Base-by-base conservation (phyloP, 2,113 vertebrate species). In the Sclerurus mexicanus region DNA sequence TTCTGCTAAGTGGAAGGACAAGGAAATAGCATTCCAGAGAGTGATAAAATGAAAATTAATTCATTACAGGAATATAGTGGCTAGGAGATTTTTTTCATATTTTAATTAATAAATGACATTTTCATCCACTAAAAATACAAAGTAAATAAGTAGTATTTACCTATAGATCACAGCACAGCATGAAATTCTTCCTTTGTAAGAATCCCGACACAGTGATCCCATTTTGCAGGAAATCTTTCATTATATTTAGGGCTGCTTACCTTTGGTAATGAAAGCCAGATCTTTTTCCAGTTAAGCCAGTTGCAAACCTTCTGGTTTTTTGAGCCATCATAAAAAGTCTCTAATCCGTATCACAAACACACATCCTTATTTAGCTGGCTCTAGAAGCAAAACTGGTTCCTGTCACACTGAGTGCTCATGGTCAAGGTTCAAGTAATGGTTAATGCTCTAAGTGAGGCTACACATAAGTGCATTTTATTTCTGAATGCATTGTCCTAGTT, bases 381-480 rank as follows among this genome's bases (percentile, higher is more conserved):
- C 52, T 92, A 62, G 49, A 87, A 68, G 49, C 64, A 85, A 94
- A 90, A 93, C 88, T 90, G 72, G 82, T 80, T 96, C 85, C 91
- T 87, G 94, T 95, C 94, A 96, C 90, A 93, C 66, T 89, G 71
- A 86, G 68, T 78, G 93, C 82, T 91, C 87, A 56, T 81, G 90
- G 95, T 96, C 95, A 96, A 95, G 96, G 96, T 96, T 97, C 96
- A 97, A 92, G 85, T 89, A 92, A 84, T 96, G 92, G 92, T 69
- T 97, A 96, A 96, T 96, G 92, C 76, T 94, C 83, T 95, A 67
- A 89, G 76, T 78, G 88, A 89, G 90, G 79, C 58, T 94, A 46
- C 87, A 74, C 64, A 81, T 81, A 96, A 93, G 55, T 64, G 76
- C 28, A 6, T 95, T 96, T 96, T 69, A 77, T 73, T 73, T 96